Conservation (phyloP, 2,113 vertebrate genomes). For the Thalassarche chlororhynchos region DNA sequence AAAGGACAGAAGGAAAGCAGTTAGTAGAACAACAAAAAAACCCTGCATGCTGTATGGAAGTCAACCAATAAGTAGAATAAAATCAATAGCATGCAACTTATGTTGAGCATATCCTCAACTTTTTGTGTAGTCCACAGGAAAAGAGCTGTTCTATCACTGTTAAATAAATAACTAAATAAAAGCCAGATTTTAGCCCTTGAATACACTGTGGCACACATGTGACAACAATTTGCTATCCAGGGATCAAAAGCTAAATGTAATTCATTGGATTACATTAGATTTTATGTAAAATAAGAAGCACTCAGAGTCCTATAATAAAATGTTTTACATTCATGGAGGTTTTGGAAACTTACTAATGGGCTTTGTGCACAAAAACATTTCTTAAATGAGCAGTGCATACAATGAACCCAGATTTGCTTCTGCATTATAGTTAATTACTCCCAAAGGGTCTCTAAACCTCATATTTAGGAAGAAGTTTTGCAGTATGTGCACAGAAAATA, state of each 20-base stretch:
- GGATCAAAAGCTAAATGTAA: not conserved
- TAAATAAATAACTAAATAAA: not conserved
- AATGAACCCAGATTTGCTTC: constrained; percentile 47
- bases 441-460: constrained; percentile 46
- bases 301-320: not conserved
- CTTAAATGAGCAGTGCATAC: not conserved
- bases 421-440: constrained; percentile 38
- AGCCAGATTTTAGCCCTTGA: not conserved
- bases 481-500: constrained; percentile 28
- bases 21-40: not conserved
- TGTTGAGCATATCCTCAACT: not conserved
- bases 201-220: not conserved
- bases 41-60: not conserved
- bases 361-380: not conserved
- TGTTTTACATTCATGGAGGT: constrained; percentile 16
- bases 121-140: not conserved
- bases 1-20: not conserved
- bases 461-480: constrained; percentile 31
- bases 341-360: constrained; percentile 12
- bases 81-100: not conserved
- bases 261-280: not conserved
- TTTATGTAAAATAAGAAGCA: not conserved
- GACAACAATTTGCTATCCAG: not conserved
- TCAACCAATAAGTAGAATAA: not conserved
- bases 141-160: not conserved